Base-by-base conservation (phyloP, 2,113 vertebrate species). In the Dasyprocta punctata region DNA sequence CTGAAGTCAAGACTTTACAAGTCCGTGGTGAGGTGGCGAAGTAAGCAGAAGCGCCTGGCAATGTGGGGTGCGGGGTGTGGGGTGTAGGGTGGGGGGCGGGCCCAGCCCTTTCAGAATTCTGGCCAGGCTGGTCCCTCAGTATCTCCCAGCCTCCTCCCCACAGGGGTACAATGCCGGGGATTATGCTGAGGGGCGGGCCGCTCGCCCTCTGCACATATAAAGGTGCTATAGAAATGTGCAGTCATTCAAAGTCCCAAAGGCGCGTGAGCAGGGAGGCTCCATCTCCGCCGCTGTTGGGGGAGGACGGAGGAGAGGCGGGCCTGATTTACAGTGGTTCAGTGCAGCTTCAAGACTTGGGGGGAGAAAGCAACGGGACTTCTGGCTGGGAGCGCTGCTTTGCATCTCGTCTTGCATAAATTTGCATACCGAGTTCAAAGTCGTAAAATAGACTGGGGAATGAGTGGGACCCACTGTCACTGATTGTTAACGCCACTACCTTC, bases 371-470 rank as follows among this genome's bases (percentile, higher is more conserved):
- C 0, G 26, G 94, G 96, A 97, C 96, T 98, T 97, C 90, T 98
- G 98, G 96, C 97, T 96, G 78, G 0, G 61, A 96, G 94, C 10
- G 14, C 96, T 85, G 95, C 97, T 98, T 97, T 97, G 96, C 97
- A 97, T 98, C 95, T 98, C 41, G 63, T 95, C 96, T 98, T 96
- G 97, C 97, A 98, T 98, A 98, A 98, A 97, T 98, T 97, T 98
- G 97, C 98, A 98, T 98, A 97, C 95, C 89, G 97, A 98, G 96
- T 98, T 98, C 82, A 94, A 94, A 95, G 88, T 94, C 86, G 49
- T 97, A 96, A 97, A 98, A 97, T 63, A 96, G 97, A 95, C 95
- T 90, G 41, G 19, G 60, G 94, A 97, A 94, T 94, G 97, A 97
- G 97, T 96, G 95, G 92, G 95, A 93, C 90, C 83, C 92, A 92